Evolutionary conservation across 2,113 vertebrate genomes (phyloP), one percentile per base, ranked within the genome.

Genomic region (Solea senegalensis): DNA sequence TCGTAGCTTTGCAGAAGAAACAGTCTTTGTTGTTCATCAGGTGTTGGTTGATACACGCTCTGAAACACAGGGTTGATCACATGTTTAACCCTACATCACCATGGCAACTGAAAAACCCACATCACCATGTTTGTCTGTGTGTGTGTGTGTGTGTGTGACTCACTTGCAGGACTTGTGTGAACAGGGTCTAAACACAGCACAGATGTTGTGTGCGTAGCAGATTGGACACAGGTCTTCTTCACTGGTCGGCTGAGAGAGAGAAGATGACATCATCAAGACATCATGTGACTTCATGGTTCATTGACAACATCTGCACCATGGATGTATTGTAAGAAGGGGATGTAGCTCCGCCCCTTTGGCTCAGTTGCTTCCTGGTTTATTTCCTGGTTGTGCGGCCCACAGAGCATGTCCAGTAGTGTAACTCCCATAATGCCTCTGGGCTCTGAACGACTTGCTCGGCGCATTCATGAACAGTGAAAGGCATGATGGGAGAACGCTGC

Each of bases 21-120:
- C 97, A 99, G 83, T 99, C 97, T 87, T 98, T 99, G 93, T 97
- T 99, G 94, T 99, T 99, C 97, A 99, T 99, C 92, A 99, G 94
- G 65, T 99, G 97, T 88, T 99, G 97, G 92, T 98, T 96, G 92
- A 98, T 99, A 74, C 97, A 99, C 76, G 97, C 97, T 93, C 98
- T 99, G 79, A 98, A 76, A 78, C 69, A 69, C 1, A 48, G 34
- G 34, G 5, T 34, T 34, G 34, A 34, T 44, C 7, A 44, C 43
- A 9, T 43, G 6, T 44, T 44, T 11, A 44, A 11, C 10, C 10
- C 3, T 11, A 46, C 4, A 9, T 46, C 11, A n/a, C n/a, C n/a
- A n/a, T n/a, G n/a, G n/a, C n/a, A n/a, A n/a, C n/a, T n/a, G n/a
- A n/a, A n/a, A n/a, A n/a, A n/a, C n/a, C n/a, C n/a, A n/a, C n/a